Evolutionary conservation across 2,888 invertebrate species (phyloP).

Genomic region (Napeogenes inachia): DNA sequence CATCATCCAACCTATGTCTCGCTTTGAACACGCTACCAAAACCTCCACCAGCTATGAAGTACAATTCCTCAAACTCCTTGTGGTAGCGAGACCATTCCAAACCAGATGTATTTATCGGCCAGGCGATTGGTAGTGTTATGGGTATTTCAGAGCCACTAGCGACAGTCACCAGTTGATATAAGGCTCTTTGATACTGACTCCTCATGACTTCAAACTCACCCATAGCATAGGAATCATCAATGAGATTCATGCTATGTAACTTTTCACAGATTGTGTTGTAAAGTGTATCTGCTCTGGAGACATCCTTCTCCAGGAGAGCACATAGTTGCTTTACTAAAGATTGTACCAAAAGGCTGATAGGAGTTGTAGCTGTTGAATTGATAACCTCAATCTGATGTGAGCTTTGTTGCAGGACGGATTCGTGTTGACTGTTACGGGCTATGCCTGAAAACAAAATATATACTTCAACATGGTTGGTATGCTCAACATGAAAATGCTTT

Average conservation of each 20-base stretch:
- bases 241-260: slow-evolving; percentile 81
- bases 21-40: slow-evolving; percentile 88
- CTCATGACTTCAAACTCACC: slow-evolving; percentile 83
- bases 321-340: slow-evolving; percentile 84
- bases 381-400: slow-evolving; percentile 61
- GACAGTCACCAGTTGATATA: slow-evolving; percentile 80
- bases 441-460: slow-evolving; percentile 49
- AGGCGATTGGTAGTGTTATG: slow-evolving; percentile 65
- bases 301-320: slow-evolving; percentile 79
- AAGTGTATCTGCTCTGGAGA: slow-evolving; percentile 74
- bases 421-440: slow-evolving; percentile 50
- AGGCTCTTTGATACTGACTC: slow-evolving; percentile 81
- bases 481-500: no score
- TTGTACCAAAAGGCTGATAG: slow-evolving; percentile 83
- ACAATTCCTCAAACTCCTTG: slow-evolving; percentile 83
- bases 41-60: slow-evolving; percentile 84
- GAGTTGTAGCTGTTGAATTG: slow-evolving; percentile 69
- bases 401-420: slow-evolving; percentile 55
- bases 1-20: slow-evolving; percentile 84
- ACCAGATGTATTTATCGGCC: slow-evolving; percentile 74
- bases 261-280: slow-evolving; percentile 83
- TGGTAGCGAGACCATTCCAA: slow-evolving; percentile 81
- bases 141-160: slow-evolving; percentile 76
- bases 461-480: no score
- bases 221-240: slow-evolving; percentile 83